Evolutionary conservation across 2,888 invertebrate species (phyloP).

Genomic region (Tinea semifulvella): DNA sequence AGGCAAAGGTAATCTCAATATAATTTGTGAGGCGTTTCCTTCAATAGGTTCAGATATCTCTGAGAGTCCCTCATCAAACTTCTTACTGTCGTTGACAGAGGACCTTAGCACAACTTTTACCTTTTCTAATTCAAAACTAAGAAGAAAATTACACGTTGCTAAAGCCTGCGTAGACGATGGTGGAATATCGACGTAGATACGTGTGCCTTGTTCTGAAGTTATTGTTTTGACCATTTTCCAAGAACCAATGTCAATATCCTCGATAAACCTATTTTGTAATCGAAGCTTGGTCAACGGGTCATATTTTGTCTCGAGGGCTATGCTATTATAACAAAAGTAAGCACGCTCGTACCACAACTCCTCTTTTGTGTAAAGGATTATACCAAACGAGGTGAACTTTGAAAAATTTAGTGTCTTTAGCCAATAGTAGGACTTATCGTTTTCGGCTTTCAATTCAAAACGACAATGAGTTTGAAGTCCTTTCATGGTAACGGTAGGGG

Average conservation of each 20-base stretch:
- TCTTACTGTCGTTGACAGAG: slow-evolving; percentile 47
- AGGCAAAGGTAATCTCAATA: too few species aligned
- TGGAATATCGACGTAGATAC: slow-evolving; percentile 53
- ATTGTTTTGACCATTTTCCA: slow-evolving; percentile 55
- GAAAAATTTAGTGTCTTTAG: slow-evolving; percentile 40
- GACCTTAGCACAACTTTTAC: slow-evolving; percentile 48
- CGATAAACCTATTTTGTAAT: slow-evolving; percentile 40
- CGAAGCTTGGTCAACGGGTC: slow-evolving; percentile 44
- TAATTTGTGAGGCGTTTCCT: too few species aligned
- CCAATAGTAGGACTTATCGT: slow-evolving; percentile 41
- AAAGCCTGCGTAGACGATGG: slow-evolving; percentile 45
- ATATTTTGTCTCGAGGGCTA: slow-evolving; percentile 54
- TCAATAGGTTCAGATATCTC: neutral
- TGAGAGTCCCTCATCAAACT: slow-evolving; percentile 47
- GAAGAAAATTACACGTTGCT: slow-evolving; percentile 39
- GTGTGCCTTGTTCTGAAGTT: slow-evolving; percentile 39
- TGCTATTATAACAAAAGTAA: too few species aligned
- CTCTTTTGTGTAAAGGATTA: slow-evolving; percentile 47
- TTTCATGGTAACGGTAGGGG: slow-evolving; percentile 42
- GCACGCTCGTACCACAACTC: slow-evolving; percentile 54
- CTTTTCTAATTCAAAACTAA: slow-evolving; percentile 53
- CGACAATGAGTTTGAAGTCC: slow-evolving; percentile 39
- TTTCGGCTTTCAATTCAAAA: slow-evolving; percentile 40
- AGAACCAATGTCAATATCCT: slow-evolving; percentile 39
- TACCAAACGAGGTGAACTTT: slow-evolving; percentile 34